Base-by-base conservation (phyloP, 1,140 invertebrate species). In the Coelopa frigida region DNA sequence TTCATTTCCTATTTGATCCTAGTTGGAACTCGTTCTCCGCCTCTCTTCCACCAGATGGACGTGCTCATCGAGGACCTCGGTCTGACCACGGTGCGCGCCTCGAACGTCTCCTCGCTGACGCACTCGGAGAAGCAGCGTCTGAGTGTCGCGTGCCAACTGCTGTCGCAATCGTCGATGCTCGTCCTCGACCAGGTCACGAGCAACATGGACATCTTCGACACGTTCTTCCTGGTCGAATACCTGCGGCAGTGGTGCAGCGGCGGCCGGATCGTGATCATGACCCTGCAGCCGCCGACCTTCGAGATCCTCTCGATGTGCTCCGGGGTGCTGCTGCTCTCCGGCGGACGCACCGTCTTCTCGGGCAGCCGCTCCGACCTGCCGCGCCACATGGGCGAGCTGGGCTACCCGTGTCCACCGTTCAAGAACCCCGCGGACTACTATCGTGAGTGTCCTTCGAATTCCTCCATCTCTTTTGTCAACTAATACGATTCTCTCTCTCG, bases 381-480 rank as follows among this genome's bases (percentile, higher is more conserved):
- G 55, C 83, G 87, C 51, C 95, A 96, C 73, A 96, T 97, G 71
- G 84, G 89, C 2, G 83, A 89, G 35, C 86, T 94, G 17, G 90
- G 94, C 53, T 96, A 93, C 73, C 91, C 92, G 1, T 96, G 92
- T 72, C 93, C 93, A 11, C 84, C 90, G 0, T 95, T 89, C 62
- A 96, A 96, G 70, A 97, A 97, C 69, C 92, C 93, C 36, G 92
- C 90, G 1, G 92, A 96, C 73, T 96, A 96, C 68, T 96, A 95
- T 65, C 75, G 92, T 94, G 72, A 82, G 84, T 81, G 53, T 22
- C 14, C 40, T 14, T 44, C 37, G 41, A 48, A 49, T n/a, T 43
- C n/a, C 12, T 14, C 8, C 14, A 44, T 15, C 15, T 42, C 10
- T 17, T 31, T 29, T n/a, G 27, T 8, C 7, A 29, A 8, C 14